Conservation (phyloP, 2,113 vertebrate genomes). For the Aegypius monachus region DNA sequence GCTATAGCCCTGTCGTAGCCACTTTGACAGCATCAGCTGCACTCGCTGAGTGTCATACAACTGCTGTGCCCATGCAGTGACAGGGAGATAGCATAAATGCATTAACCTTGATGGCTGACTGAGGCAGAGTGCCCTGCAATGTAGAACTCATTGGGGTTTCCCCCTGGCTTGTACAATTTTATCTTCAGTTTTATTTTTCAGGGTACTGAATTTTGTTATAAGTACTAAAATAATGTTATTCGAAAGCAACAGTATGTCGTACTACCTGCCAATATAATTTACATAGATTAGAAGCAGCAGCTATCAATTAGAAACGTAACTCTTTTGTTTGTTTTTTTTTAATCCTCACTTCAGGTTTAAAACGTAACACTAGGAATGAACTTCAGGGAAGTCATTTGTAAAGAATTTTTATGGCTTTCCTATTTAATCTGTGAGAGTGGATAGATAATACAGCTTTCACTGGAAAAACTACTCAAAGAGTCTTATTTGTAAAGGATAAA, state of each 20-base stretch:
- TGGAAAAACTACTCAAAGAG: background rate
- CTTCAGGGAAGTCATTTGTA: background rate
- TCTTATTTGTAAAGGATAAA: constrained; percentile 22
- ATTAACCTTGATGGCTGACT: background rate
- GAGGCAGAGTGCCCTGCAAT: background rate
- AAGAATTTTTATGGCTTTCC: background rate
- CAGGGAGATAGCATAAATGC: background rate
- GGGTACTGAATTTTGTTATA: background rate
- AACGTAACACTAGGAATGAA: background rate
- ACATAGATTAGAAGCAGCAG: background rate
- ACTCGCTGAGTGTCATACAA: background rate
- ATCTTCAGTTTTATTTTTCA: background rate
- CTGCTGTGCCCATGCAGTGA: background rate
- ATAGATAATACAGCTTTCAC: background rate
- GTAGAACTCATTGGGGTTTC: background rate
- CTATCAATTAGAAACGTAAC: background rate
- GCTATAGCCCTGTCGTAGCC: background rate
- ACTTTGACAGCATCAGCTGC: background rate
- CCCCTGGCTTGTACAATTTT: background rate
- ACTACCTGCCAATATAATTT: background rate
- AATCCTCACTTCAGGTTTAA: constrained; percentile 9
- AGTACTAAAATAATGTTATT: background rate
- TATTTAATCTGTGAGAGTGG: background rate
- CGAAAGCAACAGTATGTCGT: background rate
- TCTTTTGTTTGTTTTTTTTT: background rate